Evolutionary conservation across 2,888 invertebrate species (phyloP), one percentile per base, ranked within the genome.

Genomic region (Luperina testacea): DNA sequence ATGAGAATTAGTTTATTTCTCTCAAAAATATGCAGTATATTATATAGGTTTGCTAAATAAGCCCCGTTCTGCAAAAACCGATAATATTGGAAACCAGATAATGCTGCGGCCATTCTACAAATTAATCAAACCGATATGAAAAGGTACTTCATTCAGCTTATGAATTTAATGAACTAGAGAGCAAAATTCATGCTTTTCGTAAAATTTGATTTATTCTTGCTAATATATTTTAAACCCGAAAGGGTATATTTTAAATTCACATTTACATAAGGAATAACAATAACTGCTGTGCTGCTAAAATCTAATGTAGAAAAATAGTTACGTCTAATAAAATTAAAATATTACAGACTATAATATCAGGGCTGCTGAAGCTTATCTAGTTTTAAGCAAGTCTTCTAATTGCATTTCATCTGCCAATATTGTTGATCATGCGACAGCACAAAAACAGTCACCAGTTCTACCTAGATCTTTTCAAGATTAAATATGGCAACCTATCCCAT

Each of bases 81-180:
- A 63, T 78, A 77, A 63, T 68, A 77, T 77, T 78, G 77, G 17
- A 77, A 45, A 68, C 61, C 68, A 68, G 24, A 63, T 27, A 68
- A 53, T 78, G 42, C n/a, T 51, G 51, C n/a, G 51, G 32, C 63
- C 32, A 63, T 53, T 77, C 61, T 32, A 61, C 42, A 24, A 77
- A 61, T 77, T 2, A 77, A 77, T 77, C 27, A 68, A 68, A 42
- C 17, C 27, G 38, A 17, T 68, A 38, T 42, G 68, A 32, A 75
- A 73, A 48, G n/a, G 32, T 45, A 64, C 42, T 72, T 27, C 15
- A 76, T 72, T 27, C 15, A 76, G 42, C 27, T 75, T 59, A n/a
- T 75, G 45, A 65, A 59, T 75, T 59, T 15, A 48, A 59, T 77
- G 15, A 57, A 8, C n/a, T 20, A 57, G 15, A 24, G 1, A 77